A percentile compares a stretch with the other conserved stretches of the same genome.
phyloP scores from a whole-genome alignment of 2,797 vertebrate genomes.

The Pantherophis alleghaniensis region DNA sequence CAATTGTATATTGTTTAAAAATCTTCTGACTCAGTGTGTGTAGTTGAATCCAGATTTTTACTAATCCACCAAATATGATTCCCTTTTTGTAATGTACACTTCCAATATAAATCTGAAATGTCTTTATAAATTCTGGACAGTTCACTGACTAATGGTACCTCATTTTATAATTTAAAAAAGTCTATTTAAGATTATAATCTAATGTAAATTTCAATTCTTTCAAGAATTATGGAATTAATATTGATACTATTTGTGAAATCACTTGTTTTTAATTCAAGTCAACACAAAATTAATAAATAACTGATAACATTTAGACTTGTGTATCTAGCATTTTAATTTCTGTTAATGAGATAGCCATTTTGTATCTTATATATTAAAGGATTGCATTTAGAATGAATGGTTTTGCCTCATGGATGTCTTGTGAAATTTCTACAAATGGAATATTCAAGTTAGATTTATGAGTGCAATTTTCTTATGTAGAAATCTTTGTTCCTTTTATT shows the following conservation, averaged over 20 bases:
- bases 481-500: neutral
- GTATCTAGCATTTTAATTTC: slow-evolving; percentile 1
- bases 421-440: slow-evolving; percentile 33
- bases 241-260: slow-evolving; percentile 12
- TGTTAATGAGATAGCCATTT: slow-evolving; percentile 42
- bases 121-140: neutral
- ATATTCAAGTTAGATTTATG: slow-evolving; percentile 34
- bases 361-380: slow-evolving; percentile 30
- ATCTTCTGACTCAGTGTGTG: neutral
- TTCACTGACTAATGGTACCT: neutral
- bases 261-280: slow-evolving; percentile 42
- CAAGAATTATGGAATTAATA: neutral
- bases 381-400: slow-evolving; percentile 44
- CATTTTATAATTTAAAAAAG: neutral
- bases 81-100: neutral
- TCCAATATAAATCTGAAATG: neutral
- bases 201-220: neutral
- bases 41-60: neutral
- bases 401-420: slow-evolving; percentile 28
- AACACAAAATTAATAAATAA: slow-evolving; percentile 40
- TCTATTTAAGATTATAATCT: neutral
- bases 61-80: neutral
- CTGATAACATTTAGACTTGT: slow-evolving; percentile 39
- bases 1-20: neutral
- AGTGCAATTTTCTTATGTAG: slow-evolving; percentile 19